Evolutionary conservation across 2,888 invertebrate genomes (phyloP).

Genomic region (Troilus luridus): DNA sequence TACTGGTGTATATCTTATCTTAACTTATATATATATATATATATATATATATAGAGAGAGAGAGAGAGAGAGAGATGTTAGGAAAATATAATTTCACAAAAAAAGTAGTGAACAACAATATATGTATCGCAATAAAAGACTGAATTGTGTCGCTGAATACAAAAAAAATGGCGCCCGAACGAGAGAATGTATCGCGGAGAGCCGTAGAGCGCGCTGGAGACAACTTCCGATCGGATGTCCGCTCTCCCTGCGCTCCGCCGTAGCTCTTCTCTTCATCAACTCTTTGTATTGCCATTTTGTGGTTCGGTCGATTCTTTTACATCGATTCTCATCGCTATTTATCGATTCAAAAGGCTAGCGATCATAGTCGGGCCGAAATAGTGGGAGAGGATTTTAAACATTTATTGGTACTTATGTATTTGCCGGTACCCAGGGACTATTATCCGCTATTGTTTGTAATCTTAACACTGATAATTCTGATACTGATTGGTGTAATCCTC

Average conservation of each 20-base stretch:
- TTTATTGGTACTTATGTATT: too few relatives aligned
- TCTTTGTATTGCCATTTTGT: neutral
- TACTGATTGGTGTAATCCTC: too few relatives aligned
- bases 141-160: neutral
- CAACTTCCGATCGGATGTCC: constrained; percentile 32
- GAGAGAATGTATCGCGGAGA: neutral
- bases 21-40: too few relatives aligned
- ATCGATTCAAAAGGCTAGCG: neutral
- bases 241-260: neutral
- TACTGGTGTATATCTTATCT: too few relatives aligned
- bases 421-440: too few relatives aligned
- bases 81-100: too few relatives aligned
- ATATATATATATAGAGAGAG: too few relatives aligned
- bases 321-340: neutral
- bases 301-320: neutral
- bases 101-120: neutral
- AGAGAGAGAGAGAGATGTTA: too few relatives aligned
- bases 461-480: too few relatives aligned
- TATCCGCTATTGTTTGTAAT: too few relatives aligned
- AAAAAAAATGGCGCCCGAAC: neutral
- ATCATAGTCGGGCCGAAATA: neutral
- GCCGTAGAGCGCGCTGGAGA: neutral
- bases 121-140: neutral
- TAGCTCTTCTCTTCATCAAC: too few relatives aligned
- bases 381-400: neutral